Evolutionary conservation across 2,888 invertebrate genomes (phyloP), one percentile per base, ranked within the genome.

Genomic region (Eremobia ochroleuca): DNA sequence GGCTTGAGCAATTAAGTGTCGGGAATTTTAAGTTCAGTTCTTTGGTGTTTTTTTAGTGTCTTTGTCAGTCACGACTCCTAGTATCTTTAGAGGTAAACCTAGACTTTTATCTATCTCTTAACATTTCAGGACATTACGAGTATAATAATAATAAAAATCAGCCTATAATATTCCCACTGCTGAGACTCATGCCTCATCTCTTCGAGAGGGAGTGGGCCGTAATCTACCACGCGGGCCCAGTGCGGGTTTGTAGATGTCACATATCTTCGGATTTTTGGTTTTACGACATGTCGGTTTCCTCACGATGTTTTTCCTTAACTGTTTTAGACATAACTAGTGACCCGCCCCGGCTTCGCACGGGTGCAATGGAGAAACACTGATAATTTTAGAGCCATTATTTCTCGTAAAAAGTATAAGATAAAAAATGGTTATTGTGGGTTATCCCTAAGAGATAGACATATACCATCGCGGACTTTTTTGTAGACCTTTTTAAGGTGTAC

Each of bases 251-350:
- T 55, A 55, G 0, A 55, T n/a, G n/a, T 4, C 52, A 55, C 11
- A n/a, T 11, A 11, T 55, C 11, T 55, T 11, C 4, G n/a, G 13
- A 55, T 55, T 55, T 11, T n/a, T 55, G 52, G 52, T 55, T n/a
- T n/a, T 11, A 11, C 13, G n/a, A 55, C n/a, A 55, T n/a, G 52
- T 11, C 11, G n/a, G 52, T 55, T 55, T 55, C n/a, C 11, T 55
- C n/a, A 55, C 52, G 11, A n/a, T 55, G 25, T 25, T 8, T 25
- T 25, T 25, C 25, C 49, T 25, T 52, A 25, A 52, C 25, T 8
- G 49, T 55, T n/a, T 55, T 61, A 25, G 43, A 15, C 70, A 74
- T 55, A 25, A n/a, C n/a, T n/a, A n/a, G n/a, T n/a, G n/a, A n/a
- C n/a, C n/a, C n/a, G n/a, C n/a, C n/a, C n/a, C n/a, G n/a, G n/a